phyloP scores from a whole-genome alignment of 2,113 vertebrate genomes.

The Mandrillus leucophaeus region DNA sequence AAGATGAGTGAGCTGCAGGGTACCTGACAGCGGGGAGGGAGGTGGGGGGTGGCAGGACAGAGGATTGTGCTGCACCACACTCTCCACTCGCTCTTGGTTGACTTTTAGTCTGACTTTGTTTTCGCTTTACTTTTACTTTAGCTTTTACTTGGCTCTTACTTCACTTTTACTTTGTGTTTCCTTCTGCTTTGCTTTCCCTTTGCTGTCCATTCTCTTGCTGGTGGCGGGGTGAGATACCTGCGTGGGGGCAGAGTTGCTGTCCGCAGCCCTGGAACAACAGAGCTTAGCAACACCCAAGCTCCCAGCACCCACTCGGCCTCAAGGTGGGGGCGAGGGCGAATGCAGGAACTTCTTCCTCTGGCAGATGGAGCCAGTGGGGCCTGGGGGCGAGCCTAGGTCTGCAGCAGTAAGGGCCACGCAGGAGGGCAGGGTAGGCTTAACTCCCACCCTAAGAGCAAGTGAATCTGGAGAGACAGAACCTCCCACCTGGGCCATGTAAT shows the following conservation, averaged over 20 bases:
- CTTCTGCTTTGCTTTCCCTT: not conserved
- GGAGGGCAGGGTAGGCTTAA: not conserved
- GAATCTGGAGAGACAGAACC: not conserved
- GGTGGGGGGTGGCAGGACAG: not conserved
- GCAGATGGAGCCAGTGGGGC: not conserved
- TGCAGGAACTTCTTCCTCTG: not conserved
- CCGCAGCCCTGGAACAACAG: not conserved
- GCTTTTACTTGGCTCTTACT: not conserved
- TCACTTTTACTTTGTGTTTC: not conserved
- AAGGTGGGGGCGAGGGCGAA: accelerated
- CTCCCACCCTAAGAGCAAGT: not conserved
- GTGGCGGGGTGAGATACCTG: accelerated
- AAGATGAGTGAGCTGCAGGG: not conserved
- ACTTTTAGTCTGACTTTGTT: not conserved
- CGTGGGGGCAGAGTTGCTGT: not conserved
- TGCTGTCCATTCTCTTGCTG: not conserved
- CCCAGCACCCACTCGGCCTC: accelerated
- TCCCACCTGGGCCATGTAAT: accelerated
- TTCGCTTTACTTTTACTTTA: not conserved
- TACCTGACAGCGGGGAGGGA: not conserved
- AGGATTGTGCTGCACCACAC: accelerated
- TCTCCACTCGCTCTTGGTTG: not conserved
- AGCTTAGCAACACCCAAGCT: not conserved
- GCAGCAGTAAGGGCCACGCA: not conserved
- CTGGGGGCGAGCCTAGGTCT: accelerated